phyloP scores from a whole-genome alignment of 35 echinoderm and acorn worm genomes.

The Apostichopus californicus region DNA sequence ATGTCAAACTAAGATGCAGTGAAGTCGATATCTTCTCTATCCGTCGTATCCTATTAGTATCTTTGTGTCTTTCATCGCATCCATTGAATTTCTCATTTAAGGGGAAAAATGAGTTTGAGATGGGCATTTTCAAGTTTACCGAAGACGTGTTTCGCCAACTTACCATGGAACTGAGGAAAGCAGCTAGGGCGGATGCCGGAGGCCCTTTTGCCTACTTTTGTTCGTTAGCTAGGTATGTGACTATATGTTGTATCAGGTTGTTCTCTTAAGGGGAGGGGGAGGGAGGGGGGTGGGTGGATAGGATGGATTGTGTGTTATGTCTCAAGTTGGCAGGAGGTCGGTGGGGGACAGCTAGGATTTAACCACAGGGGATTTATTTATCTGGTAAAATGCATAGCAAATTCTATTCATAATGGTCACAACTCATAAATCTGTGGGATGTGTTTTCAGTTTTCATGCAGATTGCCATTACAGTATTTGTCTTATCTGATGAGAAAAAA shows the following conservation, averaged over 20 bases:
- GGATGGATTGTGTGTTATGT: too few species aligned
- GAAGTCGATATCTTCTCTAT: neutral
- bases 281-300: too few species aligned
- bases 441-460: too few species aligned
- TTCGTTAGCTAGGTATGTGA: conserved; percentile 47
- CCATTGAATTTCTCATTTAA: neutral
- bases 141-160: conserved; percentile 48
- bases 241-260: neutral
- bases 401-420: too few species aligned
- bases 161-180: conserved; percentile 23
- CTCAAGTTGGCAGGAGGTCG: too few species aligned
- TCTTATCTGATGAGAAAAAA: too few species aligned
- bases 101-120: conserved; percentile 35
- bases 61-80: neutral
- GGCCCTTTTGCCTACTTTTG: conserved; percentile 34
- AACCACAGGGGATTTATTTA: too few species aligned
- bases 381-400: too few species aligned
- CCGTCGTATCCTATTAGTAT: neutral
- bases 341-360: too few species aligned
- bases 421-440: too few species aligned
- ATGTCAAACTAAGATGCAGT: neutral
- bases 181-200: neutral
- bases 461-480: too few species aligned
- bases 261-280: too few species aligned
- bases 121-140: conserved; percentile 40